A percentile compares a stretch with the other conserved stretches of the same genome.
Conservation (phyloP, 2,888 invertebrate species). For the Cryptocheilus praepositus region DNA sequence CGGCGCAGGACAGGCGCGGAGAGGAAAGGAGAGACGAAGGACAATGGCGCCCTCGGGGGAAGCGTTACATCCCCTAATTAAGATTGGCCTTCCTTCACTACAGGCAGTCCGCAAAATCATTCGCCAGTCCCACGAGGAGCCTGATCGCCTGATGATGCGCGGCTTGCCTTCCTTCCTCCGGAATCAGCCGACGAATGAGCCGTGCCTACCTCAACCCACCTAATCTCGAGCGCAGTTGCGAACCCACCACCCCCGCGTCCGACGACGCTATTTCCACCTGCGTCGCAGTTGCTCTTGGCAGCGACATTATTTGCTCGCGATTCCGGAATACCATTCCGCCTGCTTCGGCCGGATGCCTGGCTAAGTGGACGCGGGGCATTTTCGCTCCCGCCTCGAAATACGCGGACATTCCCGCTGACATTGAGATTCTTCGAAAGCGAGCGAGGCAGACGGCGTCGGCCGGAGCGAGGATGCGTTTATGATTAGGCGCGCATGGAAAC, state of each 20-base stretch:
- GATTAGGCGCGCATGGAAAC: too few relatives aligned
- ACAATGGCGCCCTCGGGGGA: conserved; percentile 45
- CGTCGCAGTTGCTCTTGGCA: too few relatives aligned
- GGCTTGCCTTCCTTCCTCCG: conserved; percentile 5
- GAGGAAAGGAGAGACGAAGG: conserved; percentile 7
- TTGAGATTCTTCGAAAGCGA: too few relatives aligned
- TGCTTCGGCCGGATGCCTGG: too few relatives aligned
- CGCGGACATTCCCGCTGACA: neutral
- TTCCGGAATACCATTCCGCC: too few relatives aligned
- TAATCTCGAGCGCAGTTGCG: neutral
- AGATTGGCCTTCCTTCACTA: conserved; percentile 60
- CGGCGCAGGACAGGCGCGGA: conserved; percentile 12
- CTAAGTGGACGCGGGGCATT: neutral
- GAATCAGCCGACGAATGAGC: conserved; percentile 31
- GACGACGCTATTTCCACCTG: neutral
- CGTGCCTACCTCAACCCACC: conserved; percentile 29
- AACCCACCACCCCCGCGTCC: neutral
- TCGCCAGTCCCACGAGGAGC: conserved; percentile 40
- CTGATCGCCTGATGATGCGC: conserved; percentile 28
- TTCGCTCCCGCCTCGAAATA: neutral
- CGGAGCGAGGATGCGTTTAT: too few relatives aligned
- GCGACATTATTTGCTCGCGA: too few relatives aligned
- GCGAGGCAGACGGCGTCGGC: neutral
- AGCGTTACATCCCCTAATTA: conserved; percentile 64
- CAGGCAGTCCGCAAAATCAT: conserved; percentile 41